These are phyloP conservation scores for Nyctereutes procyonoides DNA, from an alignment of 2,113 vertebrate genomes.

Conservation along the genomic window DNA sequence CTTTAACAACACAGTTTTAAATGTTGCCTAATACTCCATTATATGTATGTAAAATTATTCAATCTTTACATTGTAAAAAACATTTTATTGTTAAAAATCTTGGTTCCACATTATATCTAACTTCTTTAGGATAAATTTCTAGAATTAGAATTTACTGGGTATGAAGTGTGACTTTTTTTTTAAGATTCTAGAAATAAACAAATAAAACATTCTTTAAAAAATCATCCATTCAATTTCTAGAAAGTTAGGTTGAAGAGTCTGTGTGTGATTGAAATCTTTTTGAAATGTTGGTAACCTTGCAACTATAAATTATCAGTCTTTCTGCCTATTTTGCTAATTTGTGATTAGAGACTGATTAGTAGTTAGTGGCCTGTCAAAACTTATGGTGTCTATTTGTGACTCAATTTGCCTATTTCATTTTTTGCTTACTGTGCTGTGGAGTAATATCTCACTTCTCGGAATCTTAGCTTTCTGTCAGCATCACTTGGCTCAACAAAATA, in stretches of 20 bases:
- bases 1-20: conserved; percentile 37
- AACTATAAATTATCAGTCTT: conserved; percentile 18
- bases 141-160: conserved; percentile 19
- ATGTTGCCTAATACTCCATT: background rate
- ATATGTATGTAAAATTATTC: background rate
- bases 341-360: background rate
- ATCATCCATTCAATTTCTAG: background rate
- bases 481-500: background rate
- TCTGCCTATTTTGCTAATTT: background rate
- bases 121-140: conserved; percentile 42
- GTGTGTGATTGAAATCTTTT: background rate
- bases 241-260: conserved; percentile 4
- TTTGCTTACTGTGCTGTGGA: background rate
- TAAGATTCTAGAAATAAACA: background rate
- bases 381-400: background rate
- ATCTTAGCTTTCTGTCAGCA: background rate
- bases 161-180: conserved; percentile 7
- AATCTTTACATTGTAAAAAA: background rate
- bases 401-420: background rate
- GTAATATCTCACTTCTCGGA: background rate
- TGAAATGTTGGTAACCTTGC: background rate
- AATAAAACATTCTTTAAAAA: background rate
- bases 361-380: background rate
- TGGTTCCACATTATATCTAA: background rate
- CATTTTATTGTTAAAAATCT: background rate